These are phyloP conservation scores for Patiria pectinifera DNA, from an alignment of 53 echinoderm and acorn worm species.

Conservation along the genomic window DNA sequence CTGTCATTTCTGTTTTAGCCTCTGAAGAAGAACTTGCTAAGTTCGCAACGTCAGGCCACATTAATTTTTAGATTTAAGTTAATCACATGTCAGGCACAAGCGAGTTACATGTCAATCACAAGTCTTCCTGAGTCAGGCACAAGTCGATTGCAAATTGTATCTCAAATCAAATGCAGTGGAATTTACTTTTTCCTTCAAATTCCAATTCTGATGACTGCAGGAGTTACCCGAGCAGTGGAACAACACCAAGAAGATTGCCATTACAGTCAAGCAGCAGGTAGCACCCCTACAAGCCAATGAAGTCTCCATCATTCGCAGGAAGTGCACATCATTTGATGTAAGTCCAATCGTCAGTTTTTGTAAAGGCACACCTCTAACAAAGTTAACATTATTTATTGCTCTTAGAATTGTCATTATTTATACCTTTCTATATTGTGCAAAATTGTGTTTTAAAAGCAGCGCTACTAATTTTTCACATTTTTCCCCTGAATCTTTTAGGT, in stretches of 20 bases:
- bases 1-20: too few species aligned
- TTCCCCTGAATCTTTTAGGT: constrained; percentile 61
- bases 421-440: not conserved
- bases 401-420: too few species aligned
- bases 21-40: too few species aligned
- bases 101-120: too few species aligned
- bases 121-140: too few species aligned
- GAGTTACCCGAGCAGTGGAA: constrained; percentile 99
- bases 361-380: too few species aligned
- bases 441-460: not conserved
- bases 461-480: not conserved
- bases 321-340: constrained; percentile 96
- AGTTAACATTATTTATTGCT: too few species aligned
- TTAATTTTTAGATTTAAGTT: too few species aligned
- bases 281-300: constrained; percentile 98
- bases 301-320: constrained; percentile 93
- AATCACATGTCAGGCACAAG: too few species aligned
- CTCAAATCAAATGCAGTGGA: not conserved
- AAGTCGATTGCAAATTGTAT: not conserved
- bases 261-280: constrained; percentile 98
- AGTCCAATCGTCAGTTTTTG: constrained; percentile 17
- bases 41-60: too few species aligned
- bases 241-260: constrained; percentile 97
- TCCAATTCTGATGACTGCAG: constrained; percentile 32
- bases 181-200: not conserved